These are phyloP conservation scores for Drosophila melanica DNA, from an alignment of 1,140 invertebrate species.

Conservation along the genomic window DNA sequence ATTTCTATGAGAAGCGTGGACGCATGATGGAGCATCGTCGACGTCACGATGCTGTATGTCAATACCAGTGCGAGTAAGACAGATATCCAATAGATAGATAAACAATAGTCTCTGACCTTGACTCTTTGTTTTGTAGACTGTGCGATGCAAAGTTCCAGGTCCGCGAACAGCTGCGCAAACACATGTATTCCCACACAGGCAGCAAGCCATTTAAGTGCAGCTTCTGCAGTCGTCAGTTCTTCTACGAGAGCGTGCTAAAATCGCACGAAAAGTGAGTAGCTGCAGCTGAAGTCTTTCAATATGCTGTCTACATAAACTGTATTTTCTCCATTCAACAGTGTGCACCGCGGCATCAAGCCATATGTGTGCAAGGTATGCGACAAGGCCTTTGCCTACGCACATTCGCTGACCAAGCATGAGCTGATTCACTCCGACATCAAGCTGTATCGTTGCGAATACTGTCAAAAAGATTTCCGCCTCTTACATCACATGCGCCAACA, in stretches of 20 bases:
- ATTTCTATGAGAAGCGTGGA: conserved; percentile 75
- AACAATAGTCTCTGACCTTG: not conserved
- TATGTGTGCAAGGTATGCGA: conserved; percentile 77
- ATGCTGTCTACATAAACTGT: not conserved
- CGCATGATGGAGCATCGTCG: conserved; percentile 78
- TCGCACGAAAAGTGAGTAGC: conserved; percentile 73
- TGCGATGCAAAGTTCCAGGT: conserved; percentile 74
- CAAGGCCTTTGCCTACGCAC: conserved; percentile 76
- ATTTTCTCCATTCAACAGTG: conserved; percentile 40
- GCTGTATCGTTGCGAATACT: conserved; percentile 74
- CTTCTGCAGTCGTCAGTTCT: conserved; percentile 76
- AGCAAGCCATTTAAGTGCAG: conserved; percentile 79
- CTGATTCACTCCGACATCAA: conserved; percentile 78
- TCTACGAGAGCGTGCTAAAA: conserved; percentile 77
- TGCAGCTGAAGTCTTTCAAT: not conserved
- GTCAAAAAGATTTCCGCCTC: conserved; percentile 77
- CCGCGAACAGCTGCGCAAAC: conserved; percentile 74
- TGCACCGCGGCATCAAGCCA: conserved; percentile 77
- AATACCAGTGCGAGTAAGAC: conserved; percentile 78
- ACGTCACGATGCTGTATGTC: conserved; percentile 65
- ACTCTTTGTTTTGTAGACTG: conserved; percentile 45
- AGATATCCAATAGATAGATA: not conserved
- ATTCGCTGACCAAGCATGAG: conserved; percentile 76
- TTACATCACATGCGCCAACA: conserved; percentile 81
- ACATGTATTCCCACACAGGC: conserved; percentile 78